Evolutionary conservation across 2,113 vertebrate species (phyloP).

Genomic region (Zingel zingel): DNA sequence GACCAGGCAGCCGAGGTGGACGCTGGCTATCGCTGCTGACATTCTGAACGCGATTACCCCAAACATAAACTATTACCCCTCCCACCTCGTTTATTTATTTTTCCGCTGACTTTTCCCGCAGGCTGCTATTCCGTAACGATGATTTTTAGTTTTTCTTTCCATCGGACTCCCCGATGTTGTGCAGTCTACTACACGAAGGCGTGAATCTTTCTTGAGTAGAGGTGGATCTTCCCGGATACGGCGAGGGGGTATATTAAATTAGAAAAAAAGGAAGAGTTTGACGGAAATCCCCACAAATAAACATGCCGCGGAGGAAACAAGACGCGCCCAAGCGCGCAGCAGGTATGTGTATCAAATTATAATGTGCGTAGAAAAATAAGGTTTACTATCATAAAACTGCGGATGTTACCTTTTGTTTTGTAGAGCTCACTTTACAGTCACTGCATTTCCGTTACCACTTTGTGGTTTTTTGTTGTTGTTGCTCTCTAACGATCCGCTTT

Average conservation of each 20-base stretch:
- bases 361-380: constrained; percentile 44
- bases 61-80: background rate
- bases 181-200: constrained; percentile 80
- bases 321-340: constrained; percentile 96
- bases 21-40: constrained; percentile 67
- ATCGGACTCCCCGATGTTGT: constrained; percentile 77
- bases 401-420: constrained; percentile 65
- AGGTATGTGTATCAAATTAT: constrained; percentile 85
- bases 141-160: constrained; percentile 69
- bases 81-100: constrained; percentile 15
- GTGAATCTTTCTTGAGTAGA: constrained; percentile 79
- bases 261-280: constrained; percentile 73
- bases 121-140: constrained; percentile 60
- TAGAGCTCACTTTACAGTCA: constrained; percentile 60
- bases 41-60: constrained; percentile 49
- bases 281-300: constrained; percentile 75
- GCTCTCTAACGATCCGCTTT: constrained; percentile 43
- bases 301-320: constrained; percentile 98
- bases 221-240: constrained; percentile 89
- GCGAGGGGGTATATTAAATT: constrained; percentile 75
- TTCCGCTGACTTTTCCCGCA: constrained; percentile 42
- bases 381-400: constrained; percentile 10
- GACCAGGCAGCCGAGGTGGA: constrained; percentile 84
- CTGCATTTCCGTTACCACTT: constrained; percentile 77
- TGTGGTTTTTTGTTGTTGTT: constrained; percentile 10